These are phyloP conservation scores for Xestoiulus laeticollis DNA, from an alignment of 2,888 invertebrate species.

Conservation along the genomic window DNA sequence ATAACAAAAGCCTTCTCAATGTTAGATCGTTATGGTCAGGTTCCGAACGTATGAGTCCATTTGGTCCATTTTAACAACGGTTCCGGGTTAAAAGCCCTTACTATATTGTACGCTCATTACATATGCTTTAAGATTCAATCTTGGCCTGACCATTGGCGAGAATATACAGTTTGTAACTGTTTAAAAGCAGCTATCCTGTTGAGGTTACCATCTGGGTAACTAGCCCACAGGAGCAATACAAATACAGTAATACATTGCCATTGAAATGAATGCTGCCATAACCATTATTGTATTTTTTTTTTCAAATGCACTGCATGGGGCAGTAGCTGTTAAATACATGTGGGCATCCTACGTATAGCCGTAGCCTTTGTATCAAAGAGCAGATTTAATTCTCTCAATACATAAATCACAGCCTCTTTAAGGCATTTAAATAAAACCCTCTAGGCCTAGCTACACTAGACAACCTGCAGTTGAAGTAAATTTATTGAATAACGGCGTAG, in stretches of 20 bases:
- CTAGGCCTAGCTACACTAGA: neutral
- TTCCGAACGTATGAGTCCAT: neutral
- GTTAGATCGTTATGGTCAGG: neutral
- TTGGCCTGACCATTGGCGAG: neutral
- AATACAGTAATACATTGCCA: neutral
- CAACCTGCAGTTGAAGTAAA: neutral
- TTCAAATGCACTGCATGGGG: neutral
- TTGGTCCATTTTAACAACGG: neutral
- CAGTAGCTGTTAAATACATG: neutral
- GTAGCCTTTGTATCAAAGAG: neutral
- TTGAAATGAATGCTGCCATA: neutral
- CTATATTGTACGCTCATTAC: neutral
- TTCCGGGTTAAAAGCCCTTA: neutral
- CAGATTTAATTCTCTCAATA: neutral
- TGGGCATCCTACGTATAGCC: neutral
- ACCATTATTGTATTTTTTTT: neutral
- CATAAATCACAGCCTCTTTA: constrained; percentile 38
- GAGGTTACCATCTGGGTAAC: constrained; percentile 10
- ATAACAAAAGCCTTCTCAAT: neutral
- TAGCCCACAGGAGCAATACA: neutral
- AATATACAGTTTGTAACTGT: neutral
- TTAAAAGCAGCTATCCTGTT: constrained; percentile 31
- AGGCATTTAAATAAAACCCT: constrained; percentile 21
- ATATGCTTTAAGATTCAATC: neutral
- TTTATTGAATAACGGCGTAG: neutral